Evolutionary conservation across 2,113 vertebrate species (phyloP).

Genomic region (Micronisus gabar): DNA sequence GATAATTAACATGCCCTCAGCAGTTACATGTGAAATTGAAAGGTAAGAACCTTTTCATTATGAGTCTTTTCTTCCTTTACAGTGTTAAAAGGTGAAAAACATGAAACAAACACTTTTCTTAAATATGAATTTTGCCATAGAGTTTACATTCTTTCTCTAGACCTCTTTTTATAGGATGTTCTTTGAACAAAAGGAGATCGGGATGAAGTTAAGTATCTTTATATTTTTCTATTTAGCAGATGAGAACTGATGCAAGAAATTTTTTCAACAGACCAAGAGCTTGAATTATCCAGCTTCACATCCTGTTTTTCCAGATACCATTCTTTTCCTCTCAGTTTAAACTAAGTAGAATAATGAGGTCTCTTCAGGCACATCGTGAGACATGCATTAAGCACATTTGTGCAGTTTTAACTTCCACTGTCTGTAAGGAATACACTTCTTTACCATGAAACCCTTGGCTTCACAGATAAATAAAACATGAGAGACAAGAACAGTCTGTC

Average conservation of each 20-base stretch:
- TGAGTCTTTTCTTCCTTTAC: background rate
- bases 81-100: background rate
- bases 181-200: background rate
- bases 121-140: background rate
- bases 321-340: background rate
- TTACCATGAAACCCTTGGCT: background rate
- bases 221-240: background rate
- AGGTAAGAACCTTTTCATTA: conserved; percentile 64
- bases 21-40: conserved; percentile 3
- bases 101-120: background rate
- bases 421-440: background rate
- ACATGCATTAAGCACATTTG: background rate
- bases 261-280: background rate
- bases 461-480: background rate
- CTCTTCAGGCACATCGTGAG: background rate
- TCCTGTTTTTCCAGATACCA: background rate
- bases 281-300: background rate
- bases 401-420: background rate
- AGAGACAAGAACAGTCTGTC: background rate
- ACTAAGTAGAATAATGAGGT: background rate
- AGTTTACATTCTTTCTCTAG: background rate
- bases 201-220: background rate
- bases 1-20: conserved; percentile 59
- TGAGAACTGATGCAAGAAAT: background rate
- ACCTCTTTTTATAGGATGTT: background rate